Conservation (phyloP, 1,140 invertebrate genomes). For the Brachystomella parvula region DNA sequence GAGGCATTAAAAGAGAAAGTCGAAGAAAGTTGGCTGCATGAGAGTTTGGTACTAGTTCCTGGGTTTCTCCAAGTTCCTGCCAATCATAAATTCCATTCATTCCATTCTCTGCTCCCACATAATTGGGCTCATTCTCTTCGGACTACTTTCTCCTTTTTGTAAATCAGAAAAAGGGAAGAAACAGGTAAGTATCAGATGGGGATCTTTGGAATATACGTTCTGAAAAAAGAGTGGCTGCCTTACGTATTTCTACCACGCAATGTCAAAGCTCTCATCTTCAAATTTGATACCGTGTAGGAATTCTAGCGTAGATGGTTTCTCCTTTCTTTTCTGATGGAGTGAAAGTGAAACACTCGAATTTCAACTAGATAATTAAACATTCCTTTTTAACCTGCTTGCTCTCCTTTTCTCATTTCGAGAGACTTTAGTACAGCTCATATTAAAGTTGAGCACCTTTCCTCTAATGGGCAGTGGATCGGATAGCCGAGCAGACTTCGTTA, state of each 20-base stretch:
- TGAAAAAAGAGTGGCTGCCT: no score
- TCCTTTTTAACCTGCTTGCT: not conserved
- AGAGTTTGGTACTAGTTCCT: no score
- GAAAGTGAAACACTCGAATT: not conserved
- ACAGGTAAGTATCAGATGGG: no score
- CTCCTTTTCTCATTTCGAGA: not conserved
- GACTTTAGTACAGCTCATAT: not conserved
- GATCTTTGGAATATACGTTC: no score
- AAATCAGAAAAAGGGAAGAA: not conserved
- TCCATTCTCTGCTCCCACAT: not conserved
- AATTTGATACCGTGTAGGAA: no score
- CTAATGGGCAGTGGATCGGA: no score
- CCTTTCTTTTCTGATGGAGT: no score
- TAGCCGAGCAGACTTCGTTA: no score
- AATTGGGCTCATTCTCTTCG: not conserved
- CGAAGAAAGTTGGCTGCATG: constrained; percentile 3
- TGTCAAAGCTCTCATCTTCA: no score
- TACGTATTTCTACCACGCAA: no score
- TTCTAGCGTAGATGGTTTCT: no score
- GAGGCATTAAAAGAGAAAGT: constrained; percentile 1
- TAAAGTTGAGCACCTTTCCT: not conserved
- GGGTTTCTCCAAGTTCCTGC: not conserved
- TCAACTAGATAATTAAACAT: not conserved
- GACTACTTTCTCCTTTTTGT: not conserved
- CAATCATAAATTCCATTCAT: constrained; percentile 5